Percentiles rank a stretch among this genome's conserved stretches.
Evolutionary conservation across 2,888 invertebrate species (phyloP).

Genomic region (Orthosia cruda): DNA sequence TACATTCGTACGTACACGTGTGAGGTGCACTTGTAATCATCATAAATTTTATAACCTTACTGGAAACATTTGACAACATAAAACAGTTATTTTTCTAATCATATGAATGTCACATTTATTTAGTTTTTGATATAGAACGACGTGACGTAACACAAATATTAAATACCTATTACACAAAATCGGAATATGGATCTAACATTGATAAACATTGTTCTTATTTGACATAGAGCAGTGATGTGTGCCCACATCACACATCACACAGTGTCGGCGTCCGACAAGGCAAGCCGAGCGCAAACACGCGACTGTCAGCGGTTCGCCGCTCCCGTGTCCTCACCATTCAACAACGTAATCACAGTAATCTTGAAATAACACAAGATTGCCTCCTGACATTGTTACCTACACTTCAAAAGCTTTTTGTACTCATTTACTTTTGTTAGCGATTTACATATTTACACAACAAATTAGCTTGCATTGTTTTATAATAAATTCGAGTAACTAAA

Average conservation of each 20-base stretch:
- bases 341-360: conserved; percentile 21
- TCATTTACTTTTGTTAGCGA: conserved; percentile 35
- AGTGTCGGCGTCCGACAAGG: conserved; percentile 30
- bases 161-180: conserved; percentile 19
- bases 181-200: background rate
- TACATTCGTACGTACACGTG: conserved; percentile 3
- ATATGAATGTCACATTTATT: background rate
- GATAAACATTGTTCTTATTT: conserved; percentile 36
- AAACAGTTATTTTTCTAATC: background rate
- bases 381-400: conserved; percentile 38
- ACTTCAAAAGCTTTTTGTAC: conserved; percentile 36
- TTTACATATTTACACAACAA: conserved; percentile 34
- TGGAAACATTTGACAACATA: background rate
- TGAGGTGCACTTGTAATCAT: conserved; percentile 1
- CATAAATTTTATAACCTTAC: background rate
- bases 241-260: conserved; percentile 3
- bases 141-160: conserved; percentile 1
- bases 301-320: background rate
- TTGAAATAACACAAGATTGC: conserved; percentile 35
- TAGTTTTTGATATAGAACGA: background rate
- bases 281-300: conserved; percentile 37
- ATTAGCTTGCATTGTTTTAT: conserved; percentile 15
- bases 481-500: background rate
- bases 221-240: conserved; percentile 18
- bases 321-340: background rate